phyloP scores from a whole-genome alignment of 1,140 invertebrate genomes.

The Colletes latitarsis region DNA sequence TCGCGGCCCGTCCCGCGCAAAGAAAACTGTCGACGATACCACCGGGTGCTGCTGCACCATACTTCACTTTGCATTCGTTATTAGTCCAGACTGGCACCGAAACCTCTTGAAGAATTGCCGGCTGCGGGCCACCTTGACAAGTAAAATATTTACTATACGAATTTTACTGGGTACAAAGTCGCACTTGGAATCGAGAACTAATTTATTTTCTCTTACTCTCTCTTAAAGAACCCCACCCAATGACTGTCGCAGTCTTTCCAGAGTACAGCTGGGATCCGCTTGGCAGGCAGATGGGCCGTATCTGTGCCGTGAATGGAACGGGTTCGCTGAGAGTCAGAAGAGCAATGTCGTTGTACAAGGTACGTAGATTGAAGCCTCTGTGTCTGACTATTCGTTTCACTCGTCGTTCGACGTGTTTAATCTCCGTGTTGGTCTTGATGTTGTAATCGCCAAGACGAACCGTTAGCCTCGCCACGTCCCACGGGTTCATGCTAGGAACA shows the following conservation, averaged over 20 bases:
- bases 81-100: slow-evolving; percentile 93
- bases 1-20: slow-evolving; percentile 90
- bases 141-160: not conserved
- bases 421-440: slow-evolving; percentile 87
- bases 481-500: slow-evolving; percentile 89
- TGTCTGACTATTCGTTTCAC: slow-evolving; percentile 92
- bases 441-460: slow-evolving; percentile 92
- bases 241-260: slow-evolving; percentile 88
- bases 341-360: slow-evolving; percentile 93
- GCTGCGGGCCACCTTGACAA: slow-evolving; percentile 88
- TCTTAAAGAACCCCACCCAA: slow-evolving; percentile 91
- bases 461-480: slow-evolving; percentile 91
- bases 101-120: slow-evolving; percentile 90
- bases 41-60: slow-evolving; percentile 91
- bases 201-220: slow-evolving; percentile 83
- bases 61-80: slow-evolving; percentile 88
- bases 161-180: not conserved
- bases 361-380: slow-evolving; percentile 90
- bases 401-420: slow-evolving; percentile 87
- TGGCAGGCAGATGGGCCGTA: slow-evolving; percentile 92
- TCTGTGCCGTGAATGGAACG: slow-evolving; percentile 87
- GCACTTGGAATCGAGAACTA: no score
- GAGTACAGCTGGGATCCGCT: slow-evolving; percentile 83
- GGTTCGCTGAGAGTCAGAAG: slow-evolving; percentile 91
- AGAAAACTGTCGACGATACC: slow-evolving; percentile 94